A percentile compares a stretch with the other conserved stretches of the same genome.
These are phyloP conservation scores for Drosophila neoperkinsi DNA, from an alignment of 2,888 invertebrate species.

Conservation along the genomic window DNA sequence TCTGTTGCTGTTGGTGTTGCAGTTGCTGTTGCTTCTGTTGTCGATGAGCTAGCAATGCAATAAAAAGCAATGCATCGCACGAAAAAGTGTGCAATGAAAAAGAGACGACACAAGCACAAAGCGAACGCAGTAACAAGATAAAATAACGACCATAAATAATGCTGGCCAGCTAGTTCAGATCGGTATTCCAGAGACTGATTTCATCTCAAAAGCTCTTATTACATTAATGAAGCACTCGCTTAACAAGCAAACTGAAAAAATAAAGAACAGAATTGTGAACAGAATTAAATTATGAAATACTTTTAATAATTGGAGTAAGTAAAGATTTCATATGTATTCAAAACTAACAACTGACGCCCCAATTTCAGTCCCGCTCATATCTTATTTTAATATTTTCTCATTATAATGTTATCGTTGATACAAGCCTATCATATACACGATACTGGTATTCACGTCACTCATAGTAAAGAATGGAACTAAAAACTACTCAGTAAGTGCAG, in stretches of 20 bases:
- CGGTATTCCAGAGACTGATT: slow-evolving; percentile 16
- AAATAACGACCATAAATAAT: slow-evolving; percentile 62
- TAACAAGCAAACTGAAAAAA: neutral
- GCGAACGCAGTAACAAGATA: slow-evolving; percentile 34
- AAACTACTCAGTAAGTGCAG: neutral
- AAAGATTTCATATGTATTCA: neutral
- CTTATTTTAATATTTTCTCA: too few species aligned
- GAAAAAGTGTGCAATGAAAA: slow-evolving; percentile 43
- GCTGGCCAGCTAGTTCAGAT: slow-evolving; percentile 14
- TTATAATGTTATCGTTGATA: too few species aligned
- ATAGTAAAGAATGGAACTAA: neutral
- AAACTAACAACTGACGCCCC: neutral
- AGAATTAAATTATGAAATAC: neutral
- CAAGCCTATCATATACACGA: too few species aligned
- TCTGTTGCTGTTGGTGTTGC: slow-evolving; percentile 16
- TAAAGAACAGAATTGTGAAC: neutral
- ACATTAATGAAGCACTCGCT: neutral
- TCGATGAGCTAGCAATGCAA: slow-evolving; percentile 43
- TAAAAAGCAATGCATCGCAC: slow-evolving; percentile 60
- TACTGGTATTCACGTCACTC: neutral
- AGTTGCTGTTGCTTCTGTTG: slow-evolving; percentile 10
- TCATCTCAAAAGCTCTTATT: slow-evolving; percentile 15
- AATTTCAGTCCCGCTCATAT: too few species aligned
- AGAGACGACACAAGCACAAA: slow-evolving; percentile 17
- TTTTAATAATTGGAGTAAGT: neutral